Base-by-base conservation (phyloP, 1,140 invertebrate genomes). In the Drosophila tsacasi region DNA sequence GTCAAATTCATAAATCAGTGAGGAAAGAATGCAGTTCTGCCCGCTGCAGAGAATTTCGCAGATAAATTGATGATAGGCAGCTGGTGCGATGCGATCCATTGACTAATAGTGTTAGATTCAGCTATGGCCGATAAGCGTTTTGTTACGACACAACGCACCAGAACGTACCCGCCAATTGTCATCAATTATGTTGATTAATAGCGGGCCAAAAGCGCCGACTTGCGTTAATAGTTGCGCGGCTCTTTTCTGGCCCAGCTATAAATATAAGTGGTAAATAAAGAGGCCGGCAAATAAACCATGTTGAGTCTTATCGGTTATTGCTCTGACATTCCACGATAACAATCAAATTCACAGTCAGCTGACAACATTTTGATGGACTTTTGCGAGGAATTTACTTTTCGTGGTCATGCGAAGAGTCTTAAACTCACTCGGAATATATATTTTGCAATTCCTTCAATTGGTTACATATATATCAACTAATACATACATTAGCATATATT, bases 1-100 rank as follows among this genome's bases (percentile, higher is more conserved):
- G 83, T 86, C 83, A 86, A 86, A 86, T 86, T 86, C 83, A 86
- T 86, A 86, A 86, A 86, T 86, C 83, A 86, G 81, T 87, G 79
- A 68, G 76, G 35, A 50, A 87, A 86, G 83, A 86, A 87, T 86
- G 83, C 79, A 83, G 64, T 68, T 87, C 50, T 76, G 49, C 47
- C 68, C 37, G 62, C 50, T 44, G 59, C 30, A 32, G 63, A 52
- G 37, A 50, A 50, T 55, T 55, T 58, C 52, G 39, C 67, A 72
- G 83, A 86, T 86, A 89, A 86, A 86, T 86, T 86, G 83, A 89
- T 89, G 83, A 87, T 87, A 86, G 47, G 76, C 71, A 58, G 83
- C 76, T 78, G 83, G 50, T 62, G 25, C 54, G 54, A 57, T 57
- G 69, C 78, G 67, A 85, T 79, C 82, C 77, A 84, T 81, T 86